These are phyloP conservation scores for Rhopalosiphum maidis DNA, from an alignment of 1,140 invertebrate species.

Conservation along the genomic window DNA sequence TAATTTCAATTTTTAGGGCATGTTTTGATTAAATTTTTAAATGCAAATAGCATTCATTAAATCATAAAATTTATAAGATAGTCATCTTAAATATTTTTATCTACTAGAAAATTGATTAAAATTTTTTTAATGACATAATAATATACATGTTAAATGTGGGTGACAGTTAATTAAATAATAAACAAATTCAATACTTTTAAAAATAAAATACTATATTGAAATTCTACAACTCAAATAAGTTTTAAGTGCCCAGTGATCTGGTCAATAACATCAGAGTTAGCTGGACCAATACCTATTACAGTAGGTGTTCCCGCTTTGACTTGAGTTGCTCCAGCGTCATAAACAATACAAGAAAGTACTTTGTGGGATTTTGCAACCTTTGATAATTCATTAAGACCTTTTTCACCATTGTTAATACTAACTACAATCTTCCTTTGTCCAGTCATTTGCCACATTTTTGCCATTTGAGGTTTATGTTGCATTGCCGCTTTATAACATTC, in stretches of 20 bases:
- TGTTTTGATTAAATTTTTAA: background rate
- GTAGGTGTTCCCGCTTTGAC: conserved; percentile 84
- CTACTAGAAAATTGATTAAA: background rate
- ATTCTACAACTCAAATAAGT: conserved; percentile 66
- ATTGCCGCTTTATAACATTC: conserved; percentile 77
- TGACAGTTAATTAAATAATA: background rate
- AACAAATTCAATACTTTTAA: background rate
- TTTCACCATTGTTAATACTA: conserved; percentile 68
- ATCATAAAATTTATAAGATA: too few species aligned
- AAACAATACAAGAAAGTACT: conserved; percentile 76
- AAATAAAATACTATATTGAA: conserved; percentile 5
- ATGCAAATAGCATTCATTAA: background rate
- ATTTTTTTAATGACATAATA: background rate
- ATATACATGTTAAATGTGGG: background rate
- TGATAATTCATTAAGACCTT: conserved; percentile 71
- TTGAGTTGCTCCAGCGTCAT: conserved; percentile 91
- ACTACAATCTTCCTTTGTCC: conserved; percentile 87
- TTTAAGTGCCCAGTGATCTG: conserved; percentile 87
- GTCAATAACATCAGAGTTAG: conserved; percentile 76
- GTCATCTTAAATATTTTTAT: too few species aligned
- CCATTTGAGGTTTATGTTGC: conserved; percentile 68
- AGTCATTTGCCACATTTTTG: conserved; percentile 77
- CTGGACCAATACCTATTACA: conserved; percentile 90
- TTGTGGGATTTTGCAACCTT: conserved; percentile 73
- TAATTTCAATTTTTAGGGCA: too few species aligned